A percentile compares a stretch with the other conserved stretches of the same genome.
phyloP scores from a whole-genome alignment of 2,888 invertebrate species.

The Acleris literana region DNA sequence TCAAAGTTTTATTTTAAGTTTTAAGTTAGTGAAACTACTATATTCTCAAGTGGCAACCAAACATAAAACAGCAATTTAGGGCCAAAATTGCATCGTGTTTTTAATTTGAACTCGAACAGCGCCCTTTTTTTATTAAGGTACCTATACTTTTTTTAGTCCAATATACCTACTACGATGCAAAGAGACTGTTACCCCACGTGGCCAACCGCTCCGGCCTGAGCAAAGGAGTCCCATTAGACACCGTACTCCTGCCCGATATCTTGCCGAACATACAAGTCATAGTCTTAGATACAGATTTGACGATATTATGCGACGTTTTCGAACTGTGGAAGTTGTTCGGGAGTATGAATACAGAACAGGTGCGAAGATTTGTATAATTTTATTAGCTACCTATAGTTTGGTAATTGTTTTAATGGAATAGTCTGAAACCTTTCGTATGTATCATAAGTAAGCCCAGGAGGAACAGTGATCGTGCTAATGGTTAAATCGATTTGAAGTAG shows the following conservation, averaged over 20 bases:
- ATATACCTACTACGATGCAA: not conserved
- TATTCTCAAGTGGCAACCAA: too few relatives aligned
- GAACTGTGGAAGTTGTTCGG: slow-evolving; percentile 91
- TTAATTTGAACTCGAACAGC: not conserved
- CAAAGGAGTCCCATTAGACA: not conserved
- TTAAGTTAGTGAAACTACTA: too few relatives aligned
- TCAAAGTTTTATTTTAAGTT: too few relatives aligned
- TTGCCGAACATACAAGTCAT: slow-evolving; percentile 88
- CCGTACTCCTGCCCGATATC: slow-evolving; percentile 87
- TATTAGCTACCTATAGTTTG: too few relatives aligned
- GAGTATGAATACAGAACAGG: slow-evolving; percentile 87
- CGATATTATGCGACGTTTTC: slow-evolving; percentile 91
- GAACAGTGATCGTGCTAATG: too few relatives aligned
- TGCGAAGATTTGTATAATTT: slow-evolving; percentile 43
- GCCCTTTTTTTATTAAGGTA: not conserved
- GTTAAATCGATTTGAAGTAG: too few relatives aligned
- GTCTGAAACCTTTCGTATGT: too few relatives aligned
- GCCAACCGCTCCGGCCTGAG: not conserved
- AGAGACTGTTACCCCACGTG: not conserved
- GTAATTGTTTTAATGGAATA: too few relatives aligned
- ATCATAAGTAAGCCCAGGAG: too few relatives aligned
- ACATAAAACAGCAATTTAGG: too few relatives aligned
- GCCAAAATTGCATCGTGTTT: too few relatives aligned
- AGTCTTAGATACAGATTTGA: slow-evolving; percentile 94
- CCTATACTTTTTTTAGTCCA: not conserved